These are phyloP conservation scores for Pangasianodon gigas DNA, from an alignment of 2,113 vertebrate species.

Conservation along the genomic window DNA sequence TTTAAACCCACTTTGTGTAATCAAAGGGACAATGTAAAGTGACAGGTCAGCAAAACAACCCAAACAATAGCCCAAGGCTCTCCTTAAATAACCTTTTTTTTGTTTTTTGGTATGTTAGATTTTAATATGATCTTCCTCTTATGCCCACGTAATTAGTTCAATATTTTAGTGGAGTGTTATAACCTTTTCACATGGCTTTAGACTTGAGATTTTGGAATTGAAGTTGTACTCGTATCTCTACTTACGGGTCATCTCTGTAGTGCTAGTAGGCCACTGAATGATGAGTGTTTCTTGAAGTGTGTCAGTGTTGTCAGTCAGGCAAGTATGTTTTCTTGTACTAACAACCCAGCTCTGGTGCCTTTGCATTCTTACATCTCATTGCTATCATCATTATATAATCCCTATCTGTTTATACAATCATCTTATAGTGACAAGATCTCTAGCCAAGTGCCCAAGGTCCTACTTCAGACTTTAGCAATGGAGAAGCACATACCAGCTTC, in stretches of 20 bases:
- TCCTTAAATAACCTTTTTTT: conserved; percentile 50
- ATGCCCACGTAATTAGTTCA: conserved; percentile 52
- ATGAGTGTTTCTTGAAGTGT: conserved; percentile 63
- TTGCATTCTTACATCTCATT: conserved; percentile 44
- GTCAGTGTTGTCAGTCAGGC: neutral
- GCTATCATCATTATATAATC: neutral
- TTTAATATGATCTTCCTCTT: conserved; percentile 24
- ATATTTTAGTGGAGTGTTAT: conserved; percentile 66
- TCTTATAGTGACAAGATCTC: conserved; percentile 46
- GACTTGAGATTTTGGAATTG: conserved; percentile 68
- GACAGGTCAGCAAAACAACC: conserved; percentile 53
- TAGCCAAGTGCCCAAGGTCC: conserved; percentile 45
- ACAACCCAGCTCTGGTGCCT: conserved; percentile 33
- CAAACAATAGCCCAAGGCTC: conserved; percentile 50
- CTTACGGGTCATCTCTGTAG: neutral
- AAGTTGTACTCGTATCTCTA: conserved; percentile 68
- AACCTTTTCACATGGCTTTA: conserved; percentile 74
- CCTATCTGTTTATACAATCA: conserved; percentile 9
- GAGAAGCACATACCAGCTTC: conserved; percentile 52
- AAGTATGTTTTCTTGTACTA: neutral
- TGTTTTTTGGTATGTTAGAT: conserved; percentile 5
- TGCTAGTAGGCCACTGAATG: conserved; percentile 54
- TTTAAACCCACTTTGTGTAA: conserved; percentile 54
- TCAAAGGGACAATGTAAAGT: conserved; percentile 52
- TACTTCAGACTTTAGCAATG: conserved; percentile 64